These are phyloP conservation scores for Charaxes varanes DNA, from an alignment of 1,140 invertebrate genomes.

Conservation along the genomic window DNA sequence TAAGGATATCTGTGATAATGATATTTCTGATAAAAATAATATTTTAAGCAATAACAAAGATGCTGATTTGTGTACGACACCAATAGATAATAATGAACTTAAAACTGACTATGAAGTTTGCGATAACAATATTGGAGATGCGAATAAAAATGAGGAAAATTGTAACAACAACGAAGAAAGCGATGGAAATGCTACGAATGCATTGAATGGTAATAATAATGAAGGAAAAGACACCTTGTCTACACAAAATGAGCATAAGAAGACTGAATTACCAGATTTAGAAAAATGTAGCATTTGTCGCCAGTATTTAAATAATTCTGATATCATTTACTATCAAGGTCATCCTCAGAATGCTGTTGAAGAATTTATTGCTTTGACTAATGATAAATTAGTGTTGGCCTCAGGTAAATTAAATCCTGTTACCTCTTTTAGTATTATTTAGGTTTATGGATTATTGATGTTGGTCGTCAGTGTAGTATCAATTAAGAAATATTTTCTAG, in stretches of 20 bases:
- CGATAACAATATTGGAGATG: neutral
- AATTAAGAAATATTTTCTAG: no score
- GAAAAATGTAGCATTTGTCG: conserved; percentile 60
- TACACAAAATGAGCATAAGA: conserved; percentile 16
- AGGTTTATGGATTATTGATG: no score
- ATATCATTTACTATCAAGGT: conserved; percentile 81
- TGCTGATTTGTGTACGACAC: neutral
- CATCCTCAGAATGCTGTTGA: conserved; percentile 84
- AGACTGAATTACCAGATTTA: conserved; percentile 22
- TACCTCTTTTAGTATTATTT: neutral
- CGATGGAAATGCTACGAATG: neutral
- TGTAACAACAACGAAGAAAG: neutral
- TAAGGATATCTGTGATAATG: neutral
- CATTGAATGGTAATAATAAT: conserved; percentile 15
- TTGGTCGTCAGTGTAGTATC: no score
- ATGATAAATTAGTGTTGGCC: conserved; percentile 84
- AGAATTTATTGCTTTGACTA: conserved; percentile 85
- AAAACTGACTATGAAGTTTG: conserved; percentile 4
- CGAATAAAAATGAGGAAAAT: neutral
- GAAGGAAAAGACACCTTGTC: conserved; percentile 5
- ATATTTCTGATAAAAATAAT: neutral
- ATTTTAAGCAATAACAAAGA: neutral
- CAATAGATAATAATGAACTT: neutral
- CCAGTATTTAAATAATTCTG: conserved; percentile 78
- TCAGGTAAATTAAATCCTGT: conserved; percentile 64